Conservation (phyloP, 2,113 vertebrate genomes). For the Leptocoma aspasia region DNA sequence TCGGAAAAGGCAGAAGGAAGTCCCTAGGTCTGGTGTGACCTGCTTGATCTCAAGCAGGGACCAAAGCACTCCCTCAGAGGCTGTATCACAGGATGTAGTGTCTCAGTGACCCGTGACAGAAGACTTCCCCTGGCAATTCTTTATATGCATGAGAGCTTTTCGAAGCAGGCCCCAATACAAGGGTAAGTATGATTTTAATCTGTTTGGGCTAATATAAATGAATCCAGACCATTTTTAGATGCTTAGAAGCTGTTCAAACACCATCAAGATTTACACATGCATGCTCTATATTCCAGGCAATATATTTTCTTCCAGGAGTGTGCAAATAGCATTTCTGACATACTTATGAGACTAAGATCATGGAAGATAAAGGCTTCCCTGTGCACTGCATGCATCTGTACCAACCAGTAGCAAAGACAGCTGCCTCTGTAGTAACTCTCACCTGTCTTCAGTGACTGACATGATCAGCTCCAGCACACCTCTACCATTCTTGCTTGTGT, state of each 20-base stretch:
- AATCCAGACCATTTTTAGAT: background rate
- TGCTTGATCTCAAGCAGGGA: background rate
- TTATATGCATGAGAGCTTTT: background rate
- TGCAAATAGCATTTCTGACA: background rate
- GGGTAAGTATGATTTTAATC: background rate
- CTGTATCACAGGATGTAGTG: background rate
- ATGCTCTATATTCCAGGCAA: background rate
- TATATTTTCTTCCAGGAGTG: background rate
- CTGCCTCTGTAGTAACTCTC: accelerated
- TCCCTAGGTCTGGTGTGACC: background rate
- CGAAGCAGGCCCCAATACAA: background rate
- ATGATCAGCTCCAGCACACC: background rate
- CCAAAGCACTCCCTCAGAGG: accelerated
- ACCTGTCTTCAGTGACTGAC: background rate
- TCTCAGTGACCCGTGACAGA: background rate
- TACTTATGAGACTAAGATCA: background rate
- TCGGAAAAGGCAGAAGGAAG: background rate
- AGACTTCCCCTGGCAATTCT: background rate
- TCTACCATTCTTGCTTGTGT: accelerated
- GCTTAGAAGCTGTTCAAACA: background rate
- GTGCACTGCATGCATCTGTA: background rate
- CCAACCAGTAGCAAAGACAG: background rate
- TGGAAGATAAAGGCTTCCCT: background rate
- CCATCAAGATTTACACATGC: background rate
- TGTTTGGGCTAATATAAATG: background rate